These are phyloP conservation scores for Aphaenogaster floridana DNA, from an alignment of 1,140 invertebrate genomes.

Conservation along the genomic window DNA sequence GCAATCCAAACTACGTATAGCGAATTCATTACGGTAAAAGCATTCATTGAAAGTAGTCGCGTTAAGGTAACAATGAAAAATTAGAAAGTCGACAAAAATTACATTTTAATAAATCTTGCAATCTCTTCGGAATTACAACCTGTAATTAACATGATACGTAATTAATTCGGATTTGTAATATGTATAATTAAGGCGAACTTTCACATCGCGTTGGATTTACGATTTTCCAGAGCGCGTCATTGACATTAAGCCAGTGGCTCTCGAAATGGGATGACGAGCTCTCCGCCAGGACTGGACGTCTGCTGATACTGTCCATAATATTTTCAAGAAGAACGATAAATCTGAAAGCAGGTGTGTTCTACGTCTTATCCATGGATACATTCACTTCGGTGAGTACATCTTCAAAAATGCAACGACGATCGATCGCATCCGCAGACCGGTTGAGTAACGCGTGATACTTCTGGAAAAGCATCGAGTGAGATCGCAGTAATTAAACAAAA, in stretches of 20 bases:
- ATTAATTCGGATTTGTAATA: constrained; percentile 17
- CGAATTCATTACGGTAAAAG: not conserved
- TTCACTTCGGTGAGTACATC: constrained; percentile 59
- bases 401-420: not conserved
- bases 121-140: not conserved
- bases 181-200: constrained; percentile 11
- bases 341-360: constrained; percentile 69
- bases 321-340: constrained; percentile 43
- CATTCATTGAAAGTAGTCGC: not conserved
- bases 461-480: not conserved
- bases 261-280: constrained; percentile 61
- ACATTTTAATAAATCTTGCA: constrained; percentile 11
- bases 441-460: constrained; percentile 7
- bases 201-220: not conserved
- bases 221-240: constrained; percentile 41
- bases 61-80: not conserved
- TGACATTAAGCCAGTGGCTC: constrained; percentile 67
- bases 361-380: constrained; percentile 65
- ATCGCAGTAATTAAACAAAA: constrained; percentile 32
- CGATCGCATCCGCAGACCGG: constrained; percentile 6
- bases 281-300: not conserved
- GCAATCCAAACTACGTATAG: not conserved
- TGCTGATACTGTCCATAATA: constrained; percentile 59
- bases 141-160: not conserved
- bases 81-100: not conserved